Base-by-base conservation (phyloP, 1,140 invertebrate genomes). In the Magallana angulata region DNA sequence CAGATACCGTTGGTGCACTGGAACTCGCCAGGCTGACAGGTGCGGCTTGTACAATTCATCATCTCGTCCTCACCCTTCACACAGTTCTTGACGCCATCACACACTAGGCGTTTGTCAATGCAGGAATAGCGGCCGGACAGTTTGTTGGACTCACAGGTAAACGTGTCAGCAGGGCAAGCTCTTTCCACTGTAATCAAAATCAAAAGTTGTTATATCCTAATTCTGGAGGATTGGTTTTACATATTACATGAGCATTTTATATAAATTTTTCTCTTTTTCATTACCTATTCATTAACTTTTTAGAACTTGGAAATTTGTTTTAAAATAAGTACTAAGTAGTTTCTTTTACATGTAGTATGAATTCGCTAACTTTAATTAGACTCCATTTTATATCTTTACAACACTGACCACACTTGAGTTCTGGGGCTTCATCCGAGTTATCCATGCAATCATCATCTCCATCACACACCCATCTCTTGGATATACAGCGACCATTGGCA, bases 361-460 rank as follows among this genome's bases (percentile, higher is more conserved):
- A 24, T 24, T 24, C 24, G 24, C 24, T 24, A 24, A 24, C 24
- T 24, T 24, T 24, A 24, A 24, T 24, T 24, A 24, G 24, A 24
- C 24, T 24, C 24, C 24, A 24, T 24, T 24, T 24, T 24, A 24
- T 24, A 24, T 24, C 24, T 24, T 24, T 24, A 24, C 11, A 14
- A 0, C 56, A 91, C 92, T 89, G 86, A 93, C 93, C 89, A 91
- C 93, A 93, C 56, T 92, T 91, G 24, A 91, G 89, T 24, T 85
- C 85, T 7, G 16, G 68, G 24, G 85, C 88, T 62, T 99, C 98
- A 94, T 99, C 98, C n/a, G 98, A 98, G 0, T 98, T 98, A 94
- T 99, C 98, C 0, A 98, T 97, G 94, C 98, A 99, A 93, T 99
- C 98, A 0, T 98, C 98, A 94, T 99, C 98, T 0, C 98, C 98